Evolutionary conservation across 1,140 invertebrate genomes (phyloP), one percentile per base, ranked within the genome.

Genomic region (Globodera rostochiensis): DNA sequence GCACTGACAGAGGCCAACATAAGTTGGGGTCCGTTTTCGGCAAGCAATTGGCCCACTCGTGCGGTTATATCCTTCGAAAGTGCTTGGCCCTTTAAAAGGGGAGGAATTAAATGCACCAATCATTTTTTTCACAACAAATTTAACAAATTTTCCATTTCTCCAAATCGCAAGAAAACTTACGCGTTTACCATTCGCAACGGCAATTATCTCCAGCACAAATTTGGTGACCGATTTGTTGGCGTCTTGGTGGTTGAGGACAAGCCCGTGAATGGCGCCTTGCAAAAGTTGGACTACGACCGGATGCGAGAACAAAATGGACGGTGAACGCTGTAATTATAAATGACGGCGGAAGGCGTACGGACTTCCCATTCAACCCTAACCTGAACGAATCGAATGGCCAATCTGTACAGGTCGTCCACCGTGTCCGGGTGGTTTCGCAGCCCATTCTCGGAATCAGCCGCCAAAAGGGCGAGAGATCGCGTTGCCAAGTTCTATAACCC

Each of bases 401-500:
- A 92, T 71, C 96, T 92, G 90, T 98, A 98, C 79, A 98, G 93
- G 90, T 98, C 97, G 90, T 98, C 97, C 0, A 98, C 95, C 0
- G 96, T 98, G 86, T 98, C 97, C 0, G 97, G 96, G 92, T 98
- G 94, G 90, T 97, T 94, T 80, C 93, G 92, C 9, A 98, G 91
- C 2, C 95, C 94, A 93, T 92, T 90, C 73, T 82, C 60, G 90
- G 89, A 46, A 84, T 91, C 90, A 89, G 95, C 93, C 74, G 49
- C 45, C 49, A 86, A 97, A 91, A 85, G 96, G 90, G 70, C 92
- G 91, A 90, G 98, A 95, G 60, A 96, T 95, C 69, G 95, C 94
- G 77, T 92, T 92, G 86, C 96, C 93, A 87, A 97, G 94, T 66
- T 94, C 94, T 91, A 94, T 6, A 15, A 67, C 25, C 25, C 36